Evolutionary conservation across 2,113 vertebrate species (phyloP).

Genomic region (Bubo scandiacus): DNA sequence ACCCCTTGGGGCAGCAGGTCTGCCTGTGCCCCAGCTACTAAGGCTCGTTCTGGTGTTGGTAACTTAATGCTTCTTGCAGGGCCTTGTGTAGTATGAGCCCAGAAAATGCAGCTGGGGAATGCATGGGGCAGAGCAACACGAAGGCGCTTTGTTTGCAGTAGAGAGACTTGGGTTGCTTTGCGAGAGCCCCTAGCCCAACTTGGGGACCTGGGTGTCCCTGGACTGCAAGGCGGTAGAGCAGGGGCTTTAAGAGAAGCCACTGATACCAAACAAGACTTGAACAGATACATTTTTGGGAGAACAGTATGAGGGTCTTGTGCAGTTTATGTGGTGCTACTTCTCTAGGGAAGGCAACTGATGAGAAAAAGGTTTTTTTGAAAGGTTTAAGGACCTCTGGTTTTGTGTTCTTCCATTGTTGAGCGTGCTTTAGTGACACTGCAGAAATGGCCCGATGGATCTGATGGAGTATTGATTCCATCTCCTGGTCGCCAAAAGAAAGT

Average conservation of each 20-base stretch:
- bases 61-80: neutral
- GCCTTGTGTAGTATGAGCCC: rapidly evolving
- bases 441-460: neutral
- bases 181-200: neutral
- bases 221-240: neutral
- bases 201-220: neutral
- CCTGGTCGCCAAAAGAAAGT: neutral
- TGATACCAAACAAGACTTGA: neutral
- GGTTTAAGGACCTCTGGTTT: neutral
- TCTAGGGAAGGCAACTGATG: neutral
- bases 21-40: too few species aligned
- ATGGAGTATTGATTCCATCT: conserved; percentile 32
- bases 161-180: neutral
- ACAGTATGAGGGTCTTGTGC: neutral
- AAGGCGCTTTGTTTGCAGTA: neutral
- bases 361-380: neutral
- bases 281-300: neutral
- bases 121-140: rapidly evolving
- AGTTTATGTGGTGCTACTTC: neutral
- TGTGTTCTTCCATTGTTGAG: neutral
- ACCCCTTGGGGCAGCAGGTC: too few species aligned
- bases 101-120: neutral
- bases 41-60: too few species aligned
- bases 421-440: neutral
- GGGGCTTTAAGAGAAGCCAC: neutral